These are phyloP conservation scores for Agelaius phoeniceus DNA, from an alignment of 2,113 vertebrate genomes.

Conservation along the genomic window DNA sequence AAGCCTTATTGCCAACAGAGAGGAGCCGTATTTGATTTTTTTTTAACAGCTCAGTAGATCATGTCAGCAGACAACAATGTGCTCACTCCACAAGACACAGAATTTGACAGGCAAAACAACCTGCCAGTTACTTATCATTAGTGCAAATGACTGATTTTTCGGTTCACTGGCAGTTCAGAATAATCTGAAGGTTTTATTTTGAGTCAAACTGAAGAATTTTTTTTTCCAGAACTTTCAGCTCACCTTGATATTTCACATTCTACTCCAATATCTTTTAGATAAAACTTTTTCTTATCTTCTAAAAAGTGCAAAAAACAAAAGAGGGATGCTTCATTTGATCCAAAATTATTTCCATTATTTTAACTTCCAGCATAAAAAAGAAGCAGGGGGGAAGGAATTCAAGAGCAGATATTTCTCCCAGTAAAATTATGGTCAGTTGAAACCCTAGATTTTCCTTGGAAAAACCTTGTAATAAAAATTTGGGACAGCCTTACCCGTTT, in stretches of 20 bases:
- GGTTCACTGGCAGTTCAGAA: slow-evolving; percentile 63
- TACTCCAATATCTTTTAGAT: background rate
- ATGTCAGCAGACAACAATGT: slow-evolving; percentile 63
- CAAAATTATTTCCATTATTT: background rate
- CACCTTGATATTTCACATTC: slow-evolving; percentile 38
- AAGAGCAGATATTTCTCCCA: background rate
- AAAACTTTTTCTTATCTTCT: background rate
- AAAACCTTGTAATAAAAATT: background rate
- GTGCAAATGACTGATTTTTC: slow-evolving; percentile 67
- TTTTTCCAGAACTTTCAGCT: slow-evolving; percentile 35
- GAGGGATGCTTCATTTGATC: background rate
- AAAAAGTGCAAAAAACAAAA: background rate
- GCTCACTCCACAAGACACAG: slow-evolving; percentile 66
- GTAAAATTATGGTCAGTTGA: background rate
- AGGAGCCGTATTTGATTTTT: background rate
- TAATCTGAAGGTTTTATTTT: slow-evolving; percentile 64
- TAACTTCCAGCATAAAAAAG: background rate
- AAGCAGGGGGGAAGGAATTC: background rate
- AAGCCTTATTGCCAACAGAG: background rate
- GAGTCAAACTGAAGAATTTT: slow-evolving; percentile 39
- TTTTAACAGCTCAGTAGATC: slow-evolving; percentile 51
- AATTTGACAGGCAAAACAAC: slow-evolving; percentile 72
- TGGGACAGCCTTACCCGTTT: background rate
- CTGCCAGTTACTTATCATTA: slow-evolving; percentile 70
- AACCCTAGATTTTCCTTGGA: background rate